phyloP scores from a whole-genome alignment of 2,113 vertebrate genomes.

The Channa maculata region DNA sequence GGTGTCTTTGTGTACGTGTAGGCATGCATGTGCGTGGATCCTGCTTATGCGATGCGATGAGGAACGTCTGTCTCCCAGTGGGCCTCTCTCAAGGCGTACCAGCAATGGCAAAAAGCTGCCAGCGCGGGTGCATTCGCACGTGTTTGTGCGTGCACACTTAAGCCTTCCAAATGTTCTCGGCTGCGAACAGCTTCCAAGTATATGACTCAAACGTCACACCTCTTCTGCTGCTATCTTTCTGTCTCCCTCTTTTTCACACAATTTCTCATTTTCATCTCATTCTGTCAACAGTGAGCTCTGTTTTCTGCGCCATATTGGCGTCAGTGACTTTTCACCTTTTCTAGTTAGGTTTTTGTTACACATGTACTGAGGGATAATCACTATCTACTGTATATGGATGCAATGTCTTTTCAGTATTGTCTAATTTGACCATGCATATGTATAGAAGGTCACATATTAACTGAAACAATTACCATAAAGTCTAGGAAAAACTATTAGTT shows the following conservation, averaged over 20 bases:
- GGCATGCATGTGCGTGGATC: conserved; percentile 44
- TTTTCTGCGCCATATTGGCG: conserved; percentile 38
- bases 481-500: neutral
- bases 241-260: conserved; percentile 55
- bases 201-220: conserved; percentile 81
- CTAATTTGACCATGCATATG: neutral
- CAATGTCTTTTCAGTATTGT: neutral
- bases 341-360: conserved; percentile 7
- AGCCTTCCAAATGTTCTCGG: conserved; percentile 80
- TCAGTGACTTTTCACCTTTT: conserved; percentile 46
- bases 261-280: conserved; percentile 52
- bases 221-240: conserved; percentile 69
- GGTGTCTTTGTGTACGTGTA: conserved; percentile 12
- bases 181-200: conserved; percentile 69
- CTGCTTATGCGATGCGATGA: conserved; percentile 33
- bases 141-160: conserved; percentile 61
- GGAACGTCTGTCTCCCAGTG: conserved; percentile 75
- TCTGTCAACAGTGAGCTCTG: conserved; percentile 23
- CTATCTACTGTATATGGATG: neutral
- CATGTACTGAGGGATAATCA: neutral
- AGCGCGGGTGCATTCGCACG: conserved; percentile 38
- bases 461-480: neutral
- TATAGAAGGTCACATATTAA: neutral
- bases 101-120: conserved; percentile 44
- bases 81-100: conserved; percentile 53